Evolutionary conservation across 2,113 vertebrate species (phyloP).

Genomic region (Girardinichthys multiradiatus): DNA sequence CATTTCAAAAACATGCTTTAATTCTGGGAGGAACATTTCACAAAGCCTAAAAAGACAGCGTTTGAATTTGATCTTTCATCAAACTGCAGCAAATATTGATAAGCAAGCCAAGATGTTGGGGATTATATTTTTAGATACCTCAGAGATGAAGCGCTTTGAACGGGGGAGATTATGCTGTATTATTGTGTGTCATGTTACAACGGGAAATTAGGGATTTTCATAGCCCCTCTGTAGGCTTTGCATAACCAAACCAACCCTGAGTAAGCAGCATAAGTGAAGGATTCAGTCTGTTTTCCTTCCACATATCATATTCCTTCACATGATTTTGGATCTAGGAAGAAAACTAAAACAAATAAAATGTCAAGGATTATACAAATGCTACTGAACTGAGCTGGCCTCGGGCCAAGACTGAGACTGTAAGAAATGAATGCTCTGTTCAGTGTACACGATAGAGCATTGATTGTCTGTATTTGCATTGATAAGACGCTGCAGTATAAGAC

Average conservation of each 20-base stretch:
- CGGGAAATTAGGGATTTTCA: neutral
- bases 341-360: slow-evolving; percentile 21
- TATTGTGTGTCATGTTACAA: neutral
- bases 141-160: neutral
- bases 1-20: slow-evolving; percentile 6
- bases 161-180: neutral
- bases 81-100: neutral
- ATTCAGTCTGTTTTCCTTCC: slow-evolving; percentile 3
- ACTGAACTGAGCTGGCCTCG: neutral
- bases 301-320: neutral
- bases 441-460: neutral
- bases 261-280: neutral
- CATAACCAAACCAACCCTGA: neutral
- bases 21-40: neutral
- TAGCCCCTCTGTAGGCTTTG: too few species aligned
- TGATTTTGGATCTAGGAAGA: neutral
- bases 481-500: neutral
- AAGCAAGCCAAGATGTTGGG: neutral
- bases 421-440: slow-evolving; percentile 12
- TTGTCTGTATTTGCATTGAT: slow-evolving; percentile 1
- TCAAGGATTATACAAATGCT: slow-evolving; percentile 21
- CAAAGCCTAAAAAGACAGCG: neutral
- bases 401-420: neutral
- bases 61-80: slow-evolving; percentile 1
- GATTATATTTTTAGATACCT: neutral